Evolutionary conservation across 2,888 invertebrate genomes (phyloP), one percentile per base, ranked within the genome.

Genomic region (Gibbula magus): DNA sequence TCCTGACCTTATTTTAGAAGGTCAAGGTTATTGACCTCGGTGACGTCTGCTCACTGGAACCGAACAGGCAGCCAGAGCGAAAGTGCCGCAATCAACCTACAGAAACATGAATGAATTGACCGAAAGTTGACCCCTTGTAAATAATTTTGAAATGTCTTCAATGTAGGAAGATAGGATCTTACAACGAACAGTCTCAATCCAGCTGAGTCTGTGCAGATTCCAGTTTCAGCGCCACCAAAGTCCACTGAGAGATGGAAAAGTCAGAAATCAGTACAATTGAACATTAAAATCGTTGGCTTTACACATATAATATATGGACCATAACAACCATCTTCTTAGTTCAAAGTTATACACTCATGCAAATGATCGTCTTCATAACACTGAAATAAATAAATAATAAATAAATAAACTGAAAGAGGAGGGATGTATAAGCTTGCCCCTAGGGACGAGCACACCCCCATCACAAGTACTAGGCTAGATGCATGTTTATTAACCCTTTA

Each of bases 211-310:
- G 51, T 51, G 16, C 70, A 8, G 35, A 35, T n/a, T 18, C 70
- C 70, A 70, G 70, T 70, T n/a, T 70, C 35, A 70, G 70, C 18
- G 32, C 20, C 35, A 70, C 70, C 70, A 18, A n/a, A 39, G 70
- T n/a, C 70, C 35, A 35, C 70, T 70, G 70, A 70, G 29, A 35
- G 70, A 70, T 70, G 70, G 70, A 32, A 70, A 70, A 70, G 70
- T 70, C 70, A 70, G 70, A 45, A 45, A 56, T 77, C 61, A 77
- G 77, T 56, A 61, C 39, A 77, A 61, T 61, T 61, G 25, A 77
- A 78, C 78, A 78, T 70, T 67, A 78, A 78, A 78, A 67, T 78
- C 78, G 78, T 78, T 78, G 78, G 77, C 77, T 77, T 35, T 61
- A 77, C 77, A 78, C 78, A 77, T 61, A 78, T 67, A 78, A 78